Base-by-base conservation (phyloP, 2,888 invertebrate species). In the Megastigmus dorsalis region DNA sequence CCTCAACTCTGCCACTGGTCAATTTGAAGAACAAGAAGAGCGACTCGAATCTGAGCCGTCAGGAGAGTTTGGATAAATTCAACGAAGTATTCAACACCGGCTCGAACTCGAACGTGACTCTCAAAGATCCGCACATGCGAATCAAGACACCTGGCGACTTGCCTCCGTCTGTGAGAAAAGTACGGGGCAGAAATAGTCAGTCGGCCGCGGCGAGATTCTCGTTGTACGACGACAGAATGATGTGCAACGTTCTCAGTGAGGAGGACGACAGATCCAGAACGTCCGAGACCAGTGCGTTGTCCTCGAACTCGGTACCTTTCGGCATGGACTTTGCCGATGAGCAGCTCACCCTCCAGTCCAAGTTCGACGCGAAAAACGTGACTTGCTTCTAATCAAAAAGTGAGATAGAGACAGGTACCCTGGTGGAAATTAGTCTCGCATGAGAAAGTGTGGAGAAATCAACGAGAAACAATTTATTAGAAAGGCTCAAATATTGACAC, bases 141-240 rank as follows among this genome's bases (percentile, higher is more conserved):
- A 93, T 95, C 0, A 95, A 95, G 83, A 95, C 95, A 0, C 95
- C 95, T 0, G 95, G 95, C 0, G 95, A 95, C 85, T 90, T 95
- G 28, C 95, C 95, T 0, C 93, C 94, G 0, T 94, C 95, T 0
- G 93, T 95, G 0, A 86, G 95, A 13, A 91, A 93, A 80, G 92
- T 94, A 1, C 88, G 93, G 38, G 90, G 93, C 2, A 90, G 90
- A 45, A 93, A 93, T 0, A 59, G 30, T 18, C 91, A 92, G 50
- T 93, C 93, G 78, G 91, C 89, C 5, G 89, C 90, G 1, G 89
- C 90, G 2, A 88, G 97, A 78, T 91, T 97, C 81, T 96, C 96
- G 54, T 89, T 97, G 20, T 96, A 96, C 82, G 96, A 96, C 82
- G 97, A 97, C 85, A 90, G 96, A 50, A 95, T 96, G 91, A 96